Evolutionary conservation across 2,797 vertebrate genomes (phyloP), one percentile per base, ranked within the genome.

Genomic region (Taeniopygia guttata): DNA sequence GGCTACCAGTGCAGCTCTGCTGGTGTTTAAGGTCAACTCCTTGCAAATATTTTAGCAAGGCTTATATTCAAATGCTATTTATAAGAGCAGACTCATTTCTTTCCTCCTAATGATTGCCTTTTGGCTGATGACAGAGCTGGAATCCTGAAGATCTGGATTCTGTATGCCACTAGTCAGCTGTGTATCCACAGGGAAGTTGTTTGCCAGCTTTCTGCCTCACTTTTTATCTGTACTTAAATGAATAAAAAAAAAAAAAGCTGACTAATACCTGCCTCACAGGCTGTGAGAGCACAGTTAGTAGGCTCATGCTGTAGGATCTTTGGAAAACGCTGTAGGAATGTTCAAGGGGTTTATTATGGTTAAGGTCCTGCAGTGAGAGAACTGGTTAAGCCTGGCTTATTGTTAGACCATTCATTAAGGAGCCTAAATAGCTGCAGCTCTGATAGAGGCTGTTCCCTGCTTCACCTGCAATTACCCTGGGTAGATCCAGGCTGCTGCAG

Each of bases 71-170:
- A 87, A 89, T 92, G 59, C 67, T 88, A 93, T 96, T 96, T 95
- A 86, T 96, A 96, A 94, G 95, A 74, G 45, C 77, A 94, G 83
- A 90, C 93, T 94, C 67, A 95, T 96, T 96, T 94, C 83, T 94
- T 94, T 86, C 88, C 81, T 94, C 51, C 1, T 96, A 93, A 96
- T 95, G 77, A 92, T 72, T 89, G 91, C 90, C 73, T 77, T 90
- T 79, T 94, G 70, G 30, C 80, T 94, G 93, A 87, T 95, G 93
- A 90, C 83, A 78, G 77, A 34, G 68, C 70, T 82, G 96, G 95
- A 96, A 96, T 96, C 91, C 83, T 80, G 96, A 93, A 82, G 91
- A 79, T 95, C 95, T 91, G 94, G 95, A 96, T 97, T 96, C 93
- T 96, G 29, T 9, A 32, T 86, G 95, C 67, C 85, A 84, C 55